Base-by-base conservation (phyloP, 1,140 invertebrate genomes). In the Chionoecetes opilio region DNA sequence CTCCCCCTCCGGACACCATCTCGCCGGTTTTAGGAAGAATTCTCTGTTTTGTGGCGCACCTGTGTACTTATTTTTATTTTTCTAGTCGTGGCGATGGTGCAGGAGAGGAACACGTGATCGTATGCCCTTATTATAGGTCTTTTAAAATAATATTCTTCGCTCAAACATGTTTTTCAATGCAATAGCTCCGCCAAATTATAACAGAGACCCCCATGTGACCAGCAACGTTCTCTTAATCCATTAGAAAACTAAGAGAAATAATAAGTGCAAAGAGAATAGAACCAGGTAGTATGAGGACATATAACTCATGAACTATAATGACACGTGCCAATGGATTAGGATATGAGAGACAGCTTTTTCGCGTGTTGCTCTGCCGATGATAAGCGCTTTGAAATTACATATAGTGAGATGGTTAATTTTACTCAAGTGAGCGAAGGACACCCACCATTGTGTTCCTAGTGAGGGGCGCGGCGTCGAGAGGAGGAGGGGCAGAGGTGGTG, bases 321-420 rank as follows among this genome's bases (percentile, higher is more conserved):
- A 75, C 63, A 75, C 63, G 63, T 75, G 63, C 63, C 63, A 75
- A 75, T 75, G 63, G 63, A 26, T 75, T 75, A 75, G 63, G 26
- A 75, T n/a, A n/a, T n/a, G 63, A 75, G 21, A 75, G 63, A 75
- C 63, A n/a, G 21, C 63, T 26, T n/a, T n/a, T 75, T 75, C 21
- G 63, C 63, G 63, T 75, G 63, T n/a, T 75, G 21, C 63, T 75
- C 6, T n/a, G 63, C 63, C 63, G 63, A 75, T 75, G 63, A 75
- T 75, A 75, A 75, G 63, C n/a, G 63, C 63, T 75, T 75, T 26
- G 63, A 75, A 75, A 75, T 75, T 75, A 75, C 63, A 75, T 75
- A 75, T 75, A 75, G 21, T 75, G 21, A 75, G 63, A n/a, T 75
- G 63, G 63, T 75, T 75, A 75, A 75, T 75, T 75, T 75, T 75